Conservation (phyloP, 2,888 invertebrate species). For the Drosophila anomelani region DNA sequence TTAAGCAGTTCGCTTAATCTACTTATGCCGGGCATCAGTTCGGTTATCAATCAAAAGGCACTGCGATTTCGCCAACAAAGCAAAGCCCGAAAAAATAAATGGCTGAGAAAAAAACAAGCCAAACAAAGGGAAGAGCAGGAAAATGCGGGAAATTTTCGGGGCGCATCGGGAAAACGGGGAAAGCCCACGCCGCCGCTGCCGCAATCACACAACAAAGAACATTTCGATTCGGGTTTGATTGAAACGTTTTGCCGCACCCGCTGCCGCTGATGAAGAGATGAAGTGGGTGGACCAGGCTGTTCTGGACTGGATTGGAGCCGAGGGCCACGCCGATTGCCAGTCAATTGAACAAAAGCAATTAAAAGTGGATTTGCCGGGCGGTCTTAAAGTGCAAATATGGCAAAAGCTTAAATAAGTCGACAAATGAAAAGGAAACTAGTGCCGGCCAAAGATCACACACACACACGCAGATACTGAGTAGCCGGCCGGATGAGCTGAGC, state of each 20-base stretch:
- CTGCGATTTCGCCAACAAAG: conserved; percentile 50
- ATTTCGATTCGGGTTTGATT: conserved; percentile 58
- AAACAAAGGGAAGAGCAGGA: conserved; percentile 18
- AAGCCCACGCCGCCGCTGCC: conserved; percentile 23
- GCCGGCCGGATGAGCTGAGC: conserved; percentile 4
- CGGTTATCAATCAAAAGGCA: conserved; percentile 72
- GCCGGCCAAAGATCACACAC: conserved; percentile 14
- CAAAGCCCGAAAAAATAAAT: conserved; percentile 44
- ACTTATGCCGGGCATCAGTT: conserved; percentile 62
- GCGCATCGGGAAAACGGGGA: not conserved
- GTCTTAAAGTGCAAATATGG: conserved; percentile 74
- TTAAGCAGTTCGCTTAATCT: conserved; percentile 71
- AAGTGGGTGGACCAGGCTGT: conserved; percentile 22
- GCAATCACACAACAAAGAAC: conserved; percentile 57
- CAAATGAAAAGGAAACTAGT: conserved; percentile 23
- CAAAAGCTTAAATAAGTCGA: conserved; percentile 69
- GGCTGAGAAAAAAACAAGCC: conserved; percentile 15
- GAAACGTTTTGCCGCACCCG: conserved; percentile 49
- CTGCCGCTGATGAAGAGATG: conserved; percentile 41
- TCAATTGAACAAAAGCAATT: conserved; percentile 83
- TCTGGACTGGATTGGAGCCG: not conserved
- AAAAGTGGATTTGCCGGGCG: conserved; percentile 80
- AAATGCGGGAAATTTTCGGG: conserved; percentile 8
- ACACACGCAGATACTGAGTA: not conserved
- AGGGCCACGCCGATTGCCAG: conserved; percentile 66